Evolutionary conservation across 2,888 invertebrate species (phyloP).

Genomic region (Heliconius charithonia): DNA sequence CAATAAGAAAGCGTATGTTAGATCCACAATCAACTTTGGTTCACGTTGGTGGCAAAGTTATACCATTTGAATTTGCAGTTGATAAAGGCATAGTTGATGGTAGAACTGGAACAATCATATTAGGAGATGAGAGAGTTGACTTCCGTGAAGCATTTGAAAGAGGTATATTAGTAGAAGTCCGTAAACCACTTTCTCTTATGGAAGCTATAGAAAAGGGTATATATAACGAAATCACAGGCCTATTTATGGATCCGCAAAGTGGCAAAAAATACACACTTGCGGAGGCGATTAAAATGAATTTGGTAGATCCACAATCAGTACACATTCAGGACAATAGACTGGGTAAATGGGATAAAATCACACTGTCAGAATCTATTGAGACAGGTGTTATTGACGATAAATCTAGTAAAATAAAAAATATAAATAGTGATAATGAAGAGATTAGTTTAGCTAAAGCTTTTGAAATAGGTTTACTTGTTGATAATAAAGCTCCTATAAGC

Average conservation of each 20-base stretch:
- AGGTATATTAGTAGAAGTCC: conserved; percentile 91
- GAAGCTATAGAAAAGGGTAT: conserved; percentile 93
- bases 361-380: conserved; percentile 90
- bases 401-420: conserved; percentile 88
- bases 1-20: conserved; percentile 92
- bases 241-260: conserved; percentile 92
- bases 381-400: conserved; percentile 89
- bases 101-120: conserved; percentile 87
- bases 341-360: conserved; percentile 90
- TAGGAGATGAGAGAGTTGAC: conserved; percentile 87
- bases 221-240: conserved; percentile 90
- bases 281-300: conserved; percentile 91
- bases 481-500: conserved; percentile 91
- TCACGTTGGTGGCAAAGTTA: conserved; percentile 90
- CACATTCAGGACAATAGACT: conserved; percentile 90
- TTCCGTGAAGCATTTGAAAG: conserved; percentile 94
- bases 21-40: conserved; percentile 94
- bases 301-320: conserved; percentile 93
- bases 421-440: conserved; percentile 85
- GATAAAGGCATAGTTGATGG: conserved; percentile 90
- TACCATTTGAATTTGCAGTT: conserved; percentile 93
- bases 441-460: conserved; percentile 90
- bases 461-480: conserved; percentile 90
- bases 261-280: conserved; percentile 90
- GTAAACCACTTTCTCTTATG: conserved; percentile 90